Conservation (phyloP, 2,888 invertebrate species). For the Priocnemis perturbator region DNA sequence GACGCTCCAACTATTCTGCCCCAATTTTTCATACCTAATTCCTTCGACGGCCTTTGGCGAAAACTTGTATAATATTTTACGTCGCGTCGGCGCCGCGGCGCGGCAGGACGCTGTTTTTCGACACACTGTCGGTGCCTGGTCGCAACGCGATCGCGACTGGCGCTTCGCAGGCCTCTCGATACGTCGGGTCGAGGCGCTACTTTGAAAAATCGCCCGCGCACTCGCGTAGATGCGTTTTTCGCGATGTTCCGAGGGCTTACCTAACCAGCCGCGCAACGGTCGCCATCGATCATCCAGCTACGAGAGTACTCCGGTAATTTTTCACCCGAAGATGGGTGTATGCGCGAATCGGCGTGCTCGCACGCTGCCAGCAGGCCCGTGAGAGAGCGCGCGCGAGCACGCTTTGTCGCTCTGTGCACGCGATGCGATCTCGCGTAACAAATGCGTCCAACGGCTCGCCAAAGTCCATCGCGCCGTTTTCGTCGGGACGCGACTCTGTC, state of each 20-base stretch:
- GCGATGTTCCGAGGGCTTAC: slow-evolving; percentile 19
- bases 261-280: slow-evolving; percentile 25
- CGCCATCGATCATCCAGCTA: slow-evolving; percentile 26
- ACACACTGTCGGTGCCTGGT: too few relatives aligned
- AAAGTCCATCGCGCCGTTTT: slow-evolving; percentile 2
- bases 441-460: slow-evolving; percentile 40
- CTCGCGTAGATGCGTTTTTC: slow-evolving; percentile 16
- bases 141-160: too few relatives aligned
- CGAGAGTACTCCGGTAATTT: slow-evolving; percentile 46
- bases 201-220: slow-evolving; percentile 12
- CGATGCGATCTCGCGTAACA: slow-evolving; percentile 52
- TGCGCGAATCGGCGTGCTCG: slow-evolving; percentile 26
- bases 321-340: slow-evolving; percentile 52
- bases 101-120: too few relatives aligned
- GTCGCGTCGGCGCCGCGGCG: too few relatives aligned
- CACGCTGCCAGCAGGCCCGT: too few relatives aligned
- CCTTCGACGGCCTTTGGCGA: too few relatives aligned
- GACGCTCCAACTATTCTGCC: too few relatives aligned
- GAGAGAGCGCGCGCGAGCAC: too few relatives aligned
- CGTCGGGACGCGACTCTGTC: slow-evolving; percentile 1
- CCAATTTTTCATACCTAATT: too few relatives aligned
- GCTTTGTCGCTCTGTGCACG: slow-evolving; percentile 17
- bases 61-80: too few relatives aligned
- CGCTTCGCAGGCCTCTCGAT: not conserved
- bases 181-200: slow-evolving; percentile 5